Evolutionary conservation across 2,113 vertebrate genomes (phyloP), one percentile per base, ranked within the genome.

Genomic region (Pelecanus crispus): DNA sequence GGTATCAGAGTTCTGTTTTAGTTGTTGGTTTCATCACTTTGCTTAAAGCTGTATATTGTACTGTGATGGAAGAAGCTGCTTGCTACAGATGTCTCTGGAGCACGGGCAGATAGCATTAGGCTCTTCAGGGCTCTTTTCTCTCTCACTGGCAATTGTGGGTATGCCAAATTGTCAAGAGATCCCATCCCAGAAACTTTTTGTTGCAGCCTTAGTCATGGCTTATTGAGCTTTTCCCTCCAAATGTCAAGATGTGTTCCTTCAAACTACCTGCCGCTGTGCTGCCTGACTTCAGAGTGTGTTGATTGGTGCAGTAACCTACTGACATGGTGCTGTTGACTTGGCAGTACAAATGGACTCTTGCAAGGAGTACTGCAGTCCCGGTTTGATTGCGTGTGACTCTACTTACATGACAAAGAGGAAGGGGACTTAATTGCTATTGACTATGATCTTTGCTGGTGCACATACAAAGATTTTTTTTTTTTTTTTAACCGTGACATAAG

Each of bases 181-280:
- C 34, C 31, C 11, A 52, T 52, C 13, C 11, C 38, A 47, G 36
- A n/a, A 47, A 17, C 31, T 22, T 52, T 67, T 31, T 82, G 44
- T 70, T 87, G 73, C 7, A 4, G 56, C 19, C 11, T 75, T 24
- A 45, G 73, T 75, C 38, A 6, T 1, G 3, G 47, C 52, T 61
- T 34, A 29, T 38, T 15, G 56, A 73, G 45, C 32, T 79, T 81
- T 58, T 61, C 61, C 68, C 28, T 83, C 45, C 1, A 5, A 22
- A 28, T 20, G 8, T 29, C 31, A 31, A 26, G 18, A 49, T 56
- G 38, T 3, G 24, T 70, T 66, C 29, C 55, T 32, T 90, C n/a
- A 26, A 52, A 4, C 45, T 31, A 0, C 26, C 18, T 40, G 40
- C 71, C 2, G 3, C 1, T 1, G 15, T 59, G 6, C 59, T 53